A percentile compares a stretch with the other conserved stretches of the same genome.
phyloP scores from a whole-genome alignment of 2,888 invertebrate species.

The Rhimphoctona megacephalus region DNA sequence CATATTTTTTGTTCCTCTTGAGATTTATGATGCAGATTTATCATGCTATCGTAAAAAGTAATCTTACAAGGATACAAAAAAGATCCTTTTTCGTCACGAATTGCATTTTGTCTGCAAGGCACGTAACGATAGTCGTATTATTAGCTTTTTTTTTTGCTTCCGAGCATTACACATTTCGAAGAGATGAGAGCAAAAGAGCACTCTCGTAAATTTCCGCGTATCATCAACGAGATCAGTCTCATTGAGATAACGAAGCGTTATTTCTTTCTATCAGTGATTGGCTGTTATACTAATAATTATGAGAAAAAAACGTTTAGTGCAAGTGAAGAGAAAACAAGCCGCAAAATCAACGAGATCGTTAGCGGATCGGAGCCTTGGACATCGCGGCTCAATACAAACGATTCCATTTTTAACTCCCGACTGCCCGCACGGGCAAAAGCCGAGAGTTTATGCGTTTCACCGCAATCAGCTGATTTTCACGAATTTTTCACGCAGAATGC shows the following conservation, averaged over 20 bases:
- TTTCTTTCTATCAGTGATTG: slow-evolving; percentile 12
- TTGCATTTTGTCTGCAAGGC: slow-evolving; percentile 14
- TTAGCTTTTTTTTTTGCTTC: neutral
- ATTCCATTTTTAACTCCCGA: no score
- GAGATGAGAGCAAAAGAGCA: slow-evolving; percentile 6
- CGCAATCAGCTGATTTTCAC: no score
- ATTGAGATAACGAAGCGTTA: slow-evolving; percentile 19
- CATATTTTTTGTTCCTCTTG: neutral
- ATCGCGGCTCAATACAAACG: neutral
- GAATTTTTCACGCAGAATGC: no score
- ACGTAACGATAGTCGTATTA: slow-evolving; percentile 6
- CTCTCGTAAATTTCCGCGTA: slow-evolving; percentile 14
- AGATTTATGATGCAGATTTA: slow-evolving; percentile 8
- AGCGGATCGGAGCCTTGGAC: neutral
- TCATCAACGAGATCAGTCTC: slow-evolving; percentile 17
- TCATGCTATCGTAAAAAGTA: slow-evolving; percentile 10
- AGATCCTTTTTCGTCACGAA: slow-evolving; percentile 10
- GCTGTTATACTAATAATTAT: slow-evolving; percentile 33
- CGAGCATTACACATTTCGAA: neutral
- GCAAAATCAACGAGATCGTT: slow-evolving; percentile 27
- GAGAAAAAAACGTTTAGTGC: neutral
- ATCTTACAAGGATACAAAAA: slow-evolving; percentile 15
- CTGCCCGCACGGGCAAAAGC: no score
- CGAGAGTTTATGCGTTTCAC: no score
- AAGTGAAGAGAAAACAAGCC: neutral